Evolutionary conservation across 2,113 vertebrate species (phyloP).

Genomic region (Caretta caretta): DNA sequence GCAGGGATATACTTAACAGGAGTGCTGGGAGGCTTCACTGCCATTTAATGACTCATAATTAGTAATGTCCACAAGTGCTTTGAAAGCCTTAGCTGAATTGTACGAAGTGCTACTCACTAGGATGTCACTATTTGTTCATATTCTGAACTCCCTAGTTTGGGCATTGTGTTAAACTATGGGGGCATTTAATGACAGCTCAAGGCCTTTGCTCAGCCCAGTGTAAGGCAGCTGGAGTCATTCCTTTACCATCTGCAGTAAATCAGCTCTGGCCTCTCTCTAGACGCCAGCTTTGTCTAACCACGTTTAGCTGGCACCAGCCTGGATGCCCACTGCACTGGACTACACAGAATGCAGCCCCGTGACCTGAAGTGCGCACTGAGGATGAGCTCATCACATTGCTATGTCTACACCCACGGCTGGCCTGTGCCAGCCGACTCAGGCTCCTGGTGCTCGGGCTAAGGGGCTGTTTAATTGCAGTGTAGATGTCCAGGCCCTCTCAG

Average conservation of each 20-base stretch:
- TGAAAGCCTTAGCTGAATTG: fast-evolving
- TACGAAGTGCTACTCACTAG: neutral
- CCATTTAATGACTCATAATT: neutral
- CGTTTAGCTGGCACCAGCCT: too few species aligned
- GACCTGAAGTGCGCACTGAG: neutral
- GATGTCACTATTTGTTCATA: neutral
- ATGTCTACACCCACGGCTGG: too few species aligned
- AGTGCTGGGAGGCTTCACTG: fast-evolving
- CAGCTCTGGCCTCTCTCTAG: neutral
- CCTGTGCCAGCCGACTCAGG: too few species aligned
- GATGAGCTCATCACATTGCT: neutral
- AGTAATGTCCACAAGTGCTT: neutral
- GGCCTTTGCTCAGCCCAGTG: neutral
- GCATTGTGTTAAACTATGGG: neutral
- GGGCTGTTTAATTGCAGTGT: neutral
- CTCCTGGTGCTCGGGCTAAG: too few species aligned
- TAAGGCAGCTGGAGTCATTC: fast-evolving
- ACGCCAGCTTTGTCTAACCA: neutral
- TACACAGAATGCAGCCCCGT: neutral
- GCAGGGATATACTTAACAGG: fast-evolving
- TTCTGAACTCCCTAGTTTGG: neutral
- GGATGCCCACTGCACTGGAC: neutral
- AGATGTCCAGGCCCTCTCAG: too few species aligned
- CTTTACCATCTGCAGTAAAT: neutral
- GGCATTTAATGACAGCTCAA: neutral